Evolutionary conservation across 2,888 invertebrate species (phyloP).

Genomic region (Chaitophorus viminalis): DNA sequence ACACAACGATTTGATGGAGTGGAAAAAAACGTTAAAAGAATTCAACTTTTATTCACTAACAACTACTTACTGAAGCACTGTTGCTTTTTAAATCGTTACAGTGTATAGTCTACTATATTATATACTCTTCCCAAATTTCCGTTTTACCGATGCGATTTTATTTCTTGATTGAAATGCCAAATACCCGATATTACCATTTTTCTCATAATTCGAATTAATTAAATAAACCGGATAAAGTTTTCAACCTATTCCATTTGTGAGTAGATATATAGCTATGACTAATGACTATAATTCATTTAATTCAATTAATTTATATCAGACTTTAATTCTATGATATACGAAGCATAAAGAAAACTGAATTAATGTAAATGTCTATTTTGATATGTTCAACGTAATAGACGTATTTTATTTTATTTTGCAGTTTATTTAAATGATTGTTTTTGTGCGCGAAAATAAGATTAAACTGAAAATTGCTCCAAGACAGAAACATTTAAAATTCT

Average conservation of each 20-base stretch:
- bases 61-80: neutral
- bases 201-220: slow-evolving; percentile 26
- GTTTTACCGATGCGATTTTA: slow-evolving; percentile 6
- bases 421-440: neutral
- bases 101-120: neutral
- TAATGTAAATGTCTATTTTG: neutral
- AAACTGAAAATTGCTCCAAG: neutral
- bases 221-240: slow-evolving; percentile 12
- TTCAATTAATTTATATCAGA: neutral
- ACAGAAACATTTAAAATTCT: neutral
- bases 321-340: no score
- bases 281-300: neutral
- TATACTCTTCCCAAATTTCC: slow-evolving; percentile 29
- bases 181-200: slow-evolving; percentile 5
- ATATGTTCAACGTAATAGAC: neutral
- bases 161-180: slow-evolving; percentile 19
- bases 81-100: neutral
- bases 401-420: neutral
- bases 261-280: no score
- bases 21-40: neutral
- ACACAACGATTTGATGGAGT: neutral
- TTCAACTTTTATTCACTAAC: neutral
- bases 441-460: neutral
- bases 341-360: no score
- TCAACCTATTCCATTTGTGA: neutral